Percentiles rank a stretch among this genome's conserved stretches.
Evolutionary conservation across 2,797 vertebrate genomes (phyloP).

Genomic region (Peromyscus melanophrys): DNA sequence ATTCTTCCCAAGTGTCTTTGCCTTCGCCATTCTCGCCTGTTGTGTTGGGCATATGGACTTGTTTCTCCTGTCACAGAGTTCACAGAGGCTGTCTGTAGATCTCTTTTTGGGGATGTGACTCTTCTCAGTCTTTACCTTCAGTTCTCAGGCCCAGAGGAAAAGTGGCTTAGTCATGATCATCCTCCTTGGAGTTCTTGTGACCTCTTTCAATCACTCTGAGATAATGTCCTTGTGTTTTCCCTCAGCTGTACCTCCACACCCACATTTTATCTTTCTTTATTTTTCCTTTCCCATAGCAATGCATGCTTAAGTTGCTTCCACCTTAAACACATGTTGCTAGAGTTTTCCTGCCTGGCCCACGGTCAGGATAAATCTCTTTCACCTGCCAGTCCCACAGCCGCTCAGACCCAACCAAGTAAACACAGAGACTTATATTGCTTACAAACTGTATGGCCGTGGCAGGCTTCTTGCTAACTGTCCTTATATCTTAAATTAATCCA

Average conservation of each 20-base stretch:
- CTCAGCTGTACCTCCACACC: background rate
- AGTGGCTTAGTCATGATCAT: background rate
- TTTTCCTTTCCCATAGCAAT: background rate
- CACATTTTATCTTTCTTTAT: conserved; percentile 11
- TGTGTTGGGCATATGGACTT: background rate
- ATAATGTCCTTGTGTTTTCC: background rate
- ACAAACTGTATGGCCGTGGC: too few relatives aligned
- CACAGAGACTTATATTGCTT: too few relatives aligned
- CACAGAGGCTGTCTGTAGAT: background rate
- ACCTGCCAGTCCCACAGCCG: too few relatives aligned
- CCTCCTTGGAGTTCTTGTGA: background rate
- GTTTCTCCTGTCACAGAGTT: background rate
- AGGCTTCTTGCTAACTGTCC: too few relatives aligned
- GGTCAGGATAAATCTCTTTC: too few relatives aligned
- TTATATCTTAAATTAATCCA: too few relatives aligned
- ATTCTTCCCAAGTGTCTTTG: background rate
- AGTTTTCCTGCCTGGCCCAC: too few relatives aligned
- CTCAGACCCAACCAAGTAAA: too few relatives aligned
- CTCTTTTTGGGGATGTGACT: too few relatives aligned
- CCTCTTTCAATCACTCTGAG: background rate
- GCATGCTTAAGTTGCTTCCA: conserved; percentile 1
- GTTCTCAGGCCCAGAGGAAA: background rate
- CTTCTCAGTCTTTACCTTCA: background rate
- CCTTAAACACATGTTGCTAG: background rate
- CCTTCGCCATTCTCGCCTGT: background rate